Conservation (phyloP, 2,797 vertebrate genomes). For the Nasua narica region DNA sequence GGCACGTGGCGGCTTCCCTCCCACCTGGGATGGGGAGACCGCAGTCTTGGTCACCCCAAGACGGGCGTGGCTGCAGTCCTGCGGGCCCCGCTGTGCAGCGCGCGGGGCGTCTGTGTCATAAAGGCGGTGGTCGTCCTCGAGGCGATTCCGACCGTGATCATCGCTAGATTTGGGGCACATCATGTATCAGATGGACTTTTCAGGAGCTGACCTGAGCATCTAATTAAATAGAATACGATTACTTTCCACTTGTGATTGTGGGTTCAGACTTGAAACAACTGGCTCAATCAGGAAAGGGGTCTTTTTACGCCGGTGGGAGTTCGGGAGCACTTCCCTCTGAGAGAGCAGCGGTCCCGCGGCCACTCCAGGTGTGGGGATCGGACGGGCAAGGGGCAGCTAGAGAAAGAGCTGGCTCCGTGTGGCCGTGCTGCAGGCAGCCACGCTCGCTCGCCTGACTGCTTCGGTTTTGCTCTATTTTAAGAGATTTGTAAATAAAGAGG, state of each 20-base stretch:
- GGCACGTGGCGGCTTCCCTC: neutral
- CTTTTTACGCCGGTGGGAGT: too few species aligned
- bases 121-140: accelerated
- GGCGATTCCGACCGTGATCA: accelerated
- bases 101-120: accelerated
- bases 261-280: neutral
- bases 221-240: neutral
- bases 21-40: accelerated
- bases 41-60: neutral
- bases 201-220: neutral
- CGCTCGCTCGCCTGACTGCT: neutral
- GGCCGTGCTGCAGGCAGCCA: neutral
- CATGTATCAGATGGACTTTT: neutral
- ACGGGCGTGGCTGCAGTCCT: neutral
- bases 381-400: neutral
- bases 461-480: neutral
- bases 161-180: neutral
- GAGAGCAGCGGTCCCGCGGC: neutral
- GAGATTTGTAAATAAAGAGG: neutral
- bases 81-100: accelerated
- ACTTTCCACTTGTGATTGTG: neutral
- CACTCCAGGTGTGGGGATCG: accelerated
- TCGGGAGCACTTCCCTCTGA: accelerated
- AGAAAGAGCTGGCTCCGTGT: accelerated
- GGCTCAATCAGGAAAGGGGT: neutral